These are phyloP conservation scores for Stichodactyla mertensii DNA, from an alignment of 64 coral and sea anemone genomes.

Conservation along the genomic window DNA sequence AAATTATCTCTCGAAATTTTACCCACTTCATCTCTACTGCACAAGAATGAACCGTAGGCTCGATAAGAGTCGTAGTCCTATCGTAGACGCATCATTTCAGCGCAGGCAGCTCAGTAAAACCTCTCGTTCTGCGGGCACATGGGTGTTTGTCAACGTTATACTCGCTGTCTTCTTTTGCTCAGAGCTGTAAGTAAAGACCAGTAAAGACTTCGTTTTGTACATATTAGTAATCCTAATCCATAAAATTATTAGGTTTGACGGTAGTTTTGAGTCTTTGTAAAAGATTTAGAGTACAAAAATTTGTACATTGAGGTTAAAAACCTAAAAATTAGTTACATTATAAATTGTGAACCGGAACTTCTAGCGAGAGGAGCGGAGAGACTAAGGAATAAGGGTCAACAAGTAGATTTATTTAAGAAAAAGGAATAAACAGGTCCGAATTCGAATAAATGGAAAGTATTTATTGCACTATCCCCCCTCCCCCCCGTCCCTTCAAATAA, in stretches of 20 bases:
- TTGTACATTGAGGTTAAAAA: not conserved
- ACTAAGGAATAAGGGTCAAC: no score
- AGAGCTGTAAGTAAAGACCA: slow-evolving; percentile 56
- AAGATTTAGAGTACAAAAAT: not conserved
- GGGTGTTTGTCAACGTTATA: slow-evolving; percentile 82
- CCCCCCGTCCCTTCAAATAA: no score
- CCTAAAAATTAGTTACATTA: no score
- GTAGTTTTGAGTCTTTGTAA: not conserved
- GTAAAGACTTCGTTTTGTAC: not conserved
- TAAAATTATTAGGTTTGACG: not conserved
- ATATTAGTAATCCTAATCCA: not conserved
- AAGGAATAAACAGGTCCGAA: no score
- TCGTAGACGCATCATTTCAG: slow-evolving; percentile 59
- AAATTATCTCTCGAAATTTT: not conserved
- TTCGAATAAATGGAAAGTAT: no score
- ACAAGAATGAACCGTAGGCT: slow-evolving; percentile 62
- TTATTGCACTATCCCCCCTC: no score
- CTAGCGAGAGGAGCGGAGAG: no score
- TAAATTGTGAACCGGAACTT: no score
- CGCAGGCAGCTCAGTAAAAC: slow-evolving; percentile 62
- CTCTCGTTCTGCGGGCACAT: slow-evolving; percentile 76
- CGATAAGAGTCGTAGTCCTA: slow-evolving; percentile 62
- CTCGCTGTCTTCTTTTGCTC: slow-evolving; percentile 62
- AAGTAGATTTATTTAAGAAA: no score
- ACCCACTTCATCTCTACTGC: not conserved